Evolutionary conservation across 2,113 vertebrate genomes (phyloP).

Genomic region (Gnathonemus echidnorhynchus): DNA sequence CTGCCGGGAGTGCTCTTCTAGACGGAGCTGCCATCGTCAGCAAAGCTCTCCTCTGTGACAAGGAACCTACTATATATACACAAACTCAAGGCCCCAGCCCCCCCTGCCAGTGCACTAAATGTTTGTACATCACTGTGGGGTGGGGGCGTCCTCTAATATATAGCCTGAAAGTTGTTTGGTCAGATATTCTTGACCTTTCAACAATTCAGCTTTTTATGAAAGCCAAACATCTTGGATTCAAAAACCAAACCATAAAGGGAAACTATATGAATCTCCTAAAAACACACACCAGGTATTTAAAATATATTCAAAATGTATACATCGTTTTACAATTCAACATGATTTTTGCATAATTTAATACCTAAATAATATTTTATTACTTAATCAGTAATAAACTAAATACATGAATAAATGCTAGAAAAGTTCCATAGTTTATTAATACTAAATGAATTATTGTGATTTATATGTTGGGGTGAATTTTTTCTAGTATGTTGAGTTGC

Average conservation of each 20-base stretch:
- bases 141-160: background rate
- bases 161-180: background rate
- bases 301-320: background rate
- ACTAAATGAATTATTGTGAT: background rate
- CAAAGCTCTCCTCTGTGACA: background rate
- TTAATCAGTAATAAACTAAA: background rate
- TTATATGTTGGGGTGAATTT: background rate
- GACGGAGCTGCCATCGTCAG: conserved; percentile 6
- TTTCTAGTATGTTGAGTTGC: background rate
- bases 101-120: background rate
- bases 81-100: background rate
- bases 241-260: background rate
- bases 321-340: background rate
- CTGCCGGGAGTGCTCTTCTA: background rate
- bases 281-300: background rate
- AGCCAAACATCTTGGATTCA: background rate
- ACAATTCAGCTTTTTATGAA: background rate
- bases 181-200: background rate
- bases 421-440: background rate
- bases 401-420: background rate
- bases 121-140: background rate
- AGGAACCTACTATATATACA: conserved; percentile 4
- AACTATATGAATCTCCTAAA: background rate
- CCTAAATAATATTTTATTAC: background rate
- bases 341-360: background rate